Base-by-base conservation (phyloP, 2,888 invertebrate genomes). In the Aethes cnicana region DNA sequence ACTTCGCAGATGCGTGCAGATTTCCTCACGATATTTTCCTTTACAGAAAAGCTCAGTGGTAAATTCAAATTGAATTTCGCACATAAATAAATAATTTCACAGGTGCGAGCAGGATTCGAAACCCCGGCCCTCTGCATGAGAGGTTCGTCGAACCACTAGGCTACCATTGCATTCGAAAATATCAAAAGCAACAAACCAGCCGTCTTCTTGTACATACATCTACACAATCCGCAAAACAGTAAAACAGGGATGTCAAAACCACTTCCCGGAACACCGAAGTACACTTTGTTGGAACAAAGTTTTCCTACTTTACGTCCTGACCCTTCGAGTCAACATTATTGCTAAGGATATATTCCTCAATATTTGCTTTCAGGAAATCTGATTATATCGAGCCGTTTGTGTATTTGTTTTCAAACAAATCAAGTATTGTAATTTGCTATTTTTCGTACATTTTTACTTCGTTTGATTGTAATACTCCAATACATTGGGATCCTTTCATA, bases 191-290 rank as follows among this genome's bases (percentile, higher is more conserved):
- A 3, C 16, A 9, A 25, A 17, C 25, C 26, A 39, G 39, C 8
- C 35, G 8, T 23, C 4, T n/a, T 16, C 32, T 35, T 3, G 33
- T 33, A 33, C 32, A 33, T n/a, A n/a, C n/a, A n/a, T n/a, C n/a
- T n/a, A n/a, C 32, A 39, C 25, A 25, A 14, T 4, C 3, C 25
- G 23, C 14, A 2, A 4, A 26, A 39, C 39, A 35, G 39, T 25
- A 26, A 39, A 39, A 39, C 25, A 26, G 26, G 39, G n/a, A 25
- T 25, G 39, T 39, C 39, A 39, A 25, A 39, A 39, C 39, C 39
- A 39, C 39, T 39, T 39, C 26, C 17, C 25, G 6, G 17, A 26
- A 39, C 39, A 39, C 25, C 25, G 39, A 39, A 39, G 39, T 25
- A 39, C 39, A 25, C 39, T 39, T 39, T 9, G 39, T 25, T 26